A percentile compares a stretch with the other conserved stretches of the same genome.
Evolutionary conservation across 1,140 invertebrate genomes (phyloP).

Genomic region (Geopemphigus sp.): DNA sequence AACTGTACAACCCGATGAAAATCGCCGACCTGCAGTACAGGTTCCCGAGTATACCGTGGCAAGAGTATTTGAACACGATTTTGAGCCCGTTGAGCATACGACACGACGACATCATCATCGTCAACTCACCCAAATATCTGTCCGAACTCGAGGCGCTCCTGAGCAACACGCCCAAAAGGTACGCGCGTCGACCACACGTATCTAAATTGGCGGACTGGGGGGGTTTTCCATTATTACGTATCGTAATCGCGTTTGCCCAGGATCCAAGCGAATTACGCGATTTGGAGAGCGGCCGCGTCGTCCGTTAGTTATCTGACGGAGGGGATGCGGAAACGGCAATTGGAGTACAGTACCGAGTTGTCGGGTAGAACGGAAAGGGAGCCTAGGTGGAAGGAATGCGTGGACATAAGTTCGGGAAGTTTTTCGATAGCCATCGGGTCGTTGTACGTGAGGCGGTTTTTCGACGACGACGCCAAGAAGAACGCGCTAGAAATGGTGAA

Average conservation of each 20-base stretch:
- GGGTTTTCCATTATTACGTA: no score
- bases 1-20: slow-evolving; percentile 88
- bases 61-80: slow-evolving; percentile 76
- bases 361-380: slow-evolving; percentile 73
- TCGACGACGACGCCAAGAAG: slow-evolving; percentile 69
- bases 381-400: slow-evolving; percentile 83
- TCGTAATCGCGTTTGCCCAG: slow-evolving; percentile 53
- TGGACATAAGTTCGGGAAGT: slow-evolving; percentile 68
- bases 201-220: slow-evolving; percentile 46
- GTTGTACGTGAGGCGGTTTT: slow-evolving; percentile 73
- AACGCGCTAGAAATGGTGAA: slow-evolving; percentile 79
- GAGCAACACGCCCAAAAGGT: slow-evolving; percentile 61
- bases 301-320: slow-evolving; percentile 75
- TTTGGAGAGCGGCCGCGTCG: slow-evolving; percentile 74
- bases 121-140: slow-evolving; percentile 77
- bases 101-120: slow-evolving; percentile 72
- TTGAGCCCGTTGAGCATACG: slow-evolving; percentile 65
- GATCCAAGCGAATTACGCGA: slow-evolving; percentile 73
- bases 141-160: slow-evolving; percentile 65
- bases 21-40: slow-evolving; percentile 70
- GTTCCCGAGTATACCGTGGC: slow-evolving; percentile 76
- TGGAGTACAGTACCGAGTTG: slow-evolving; percentile 71
- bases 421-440: slow-evolving; percentile 75
- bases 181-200: neutral
- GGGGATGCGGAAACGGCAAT: slow-evolving; percentile 67